Evolutionary conservation across 1,140 invertebrate genomes (phyloP).

Genomic region (Meloidogyne floridensis): DNA sequence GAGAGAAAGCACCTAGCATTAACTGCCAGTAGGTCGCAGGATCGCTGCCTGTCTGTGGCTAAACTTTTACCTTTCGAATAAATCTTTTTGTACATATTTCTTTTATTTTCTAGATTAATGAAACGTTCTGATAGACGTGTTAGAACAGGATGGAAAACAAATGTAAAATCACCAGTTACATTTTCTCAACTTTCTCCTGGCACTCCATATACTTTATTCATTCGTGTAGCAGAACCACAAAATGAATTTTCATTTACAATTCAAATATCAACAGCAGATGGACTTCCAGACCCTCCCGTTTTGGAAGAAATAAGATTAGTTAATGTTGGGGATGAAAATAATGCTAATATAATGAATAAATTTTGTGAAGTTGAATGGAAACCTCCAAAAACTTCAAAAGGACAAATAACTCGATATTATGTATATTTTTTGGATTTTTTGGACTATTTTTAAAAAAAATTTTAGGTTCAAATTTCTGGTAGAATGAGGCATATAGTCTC

Average conservation of each 20-base stretch:
- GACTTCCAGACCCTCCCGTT: slow-evolving; percentile 40
- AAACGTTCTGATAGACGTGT: slow-evolving; percentile 38
- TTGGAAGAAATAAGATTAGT: slow-evolving; percentile 52
- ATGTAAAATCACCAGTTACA: slow-evolving; percentile 56
- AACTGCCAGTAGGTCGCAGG: no score
- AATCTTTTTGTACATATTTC: background rate
- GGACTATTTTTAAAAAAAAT: slow-evolving; percentile 19
- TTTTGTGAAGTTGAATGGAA: slow-evolving; percentile 55
- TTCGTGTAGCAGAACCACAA: slow-evolving; percentile 57
- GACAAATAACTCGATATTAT: slow-evolving; percentile 48
- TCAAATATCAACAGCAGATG: slow-evolving; percentile 56
- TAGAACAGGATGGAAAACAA: slow-evolving; percentile 43
- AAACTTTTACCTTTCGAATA: no score
- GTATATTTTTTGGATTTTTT: slow-evolving; percentile 6
- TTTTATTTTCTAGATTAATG: slow-evolving; percentile 42
- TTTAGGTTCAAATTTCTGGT: slow-evolving; percentile 54
- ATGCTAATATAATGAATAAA: slow-evolving; percentile 26
- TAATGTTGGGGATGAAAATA: slow-evolving; percentile 35
- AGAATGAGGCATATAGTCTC: slow-evolving; percentile 43
- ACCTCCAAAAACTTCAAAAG: slow-evolving; percentile 31
- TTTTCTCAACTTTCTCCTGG: slow-evolving; percentile 53
- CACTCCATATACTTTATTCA: slow-evolving; percentile 62
- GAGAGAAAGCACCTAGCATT: no score
- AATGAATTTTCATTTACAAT: slow-evolving; percentile 52
- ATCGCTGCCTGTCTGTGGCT: no score